phyloP scores from a whole-genome alignment of 2,113 vertebrate species.

The Saimiri boliviensis region DNA sequence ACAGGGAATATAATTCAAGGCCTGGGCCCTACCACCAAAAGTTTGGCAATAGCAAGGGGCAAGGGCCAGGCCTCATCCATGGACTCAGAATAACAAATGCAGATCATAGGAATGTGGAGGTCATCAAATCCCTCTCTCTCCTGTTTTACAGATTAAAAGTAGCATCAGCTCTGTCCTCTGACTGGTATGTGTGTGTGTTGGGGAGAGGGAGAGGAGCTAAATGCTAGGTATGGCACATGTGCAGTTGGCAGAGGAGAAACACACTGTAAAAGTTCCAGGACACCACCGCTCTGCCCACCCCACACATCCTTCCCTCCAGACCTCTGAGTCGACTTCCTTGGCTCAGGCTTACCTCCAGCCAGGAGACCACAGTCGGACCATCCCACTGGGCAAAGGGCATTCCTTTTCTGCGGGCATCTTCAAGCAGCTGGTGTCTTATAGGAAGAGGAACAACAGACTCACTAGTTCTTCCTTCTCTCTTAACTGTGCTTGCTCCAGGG shows the following conservation, averaged over 20 bases:
- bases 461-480: not conserved
- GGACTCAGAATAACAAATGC: not conserved
- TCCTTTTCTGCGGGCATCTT: slow-evolving; percentile 96
- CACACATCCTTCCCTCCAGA: not conserved
- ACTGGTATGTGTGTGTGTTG: not conserved
- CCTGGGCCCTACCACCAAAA: not conserved
- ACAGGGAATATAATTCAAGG: not conserved
- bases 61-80: not conserved
- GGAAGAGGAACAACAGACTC: slow-evolving; percentile 51
- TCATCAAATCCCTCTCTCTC: not conserved
- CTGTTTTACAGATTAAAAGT: not conserved
- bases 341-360: slow-evolving; percentile 93
- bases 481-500: not conserved
- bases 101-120: not conserved
- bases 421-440: slow-evolving; percentile 95
- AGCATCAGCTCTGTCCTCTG: not conserved
- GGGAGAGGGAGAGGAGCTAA: not conserved
- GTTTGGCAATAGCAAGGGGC: not conserved
- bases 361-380: slow-evolving; percentile 97
- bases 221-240: not conserved
- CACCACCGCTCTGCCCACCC: no score
- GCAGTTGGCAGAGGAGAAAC: not conserved
- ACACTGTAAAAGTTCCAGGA: not conserved
- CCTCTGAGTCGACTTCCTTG: rapidly evolving
- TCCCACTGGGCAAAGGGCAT: slow-evolving; percentile 98